A percentile compares a stretch with the other conserved stretches of the same genome.
phyloP scores from a whole-genome alignment of 1,140 invertebrate genomes.

The Akabosia matsudoensis region DNA sequence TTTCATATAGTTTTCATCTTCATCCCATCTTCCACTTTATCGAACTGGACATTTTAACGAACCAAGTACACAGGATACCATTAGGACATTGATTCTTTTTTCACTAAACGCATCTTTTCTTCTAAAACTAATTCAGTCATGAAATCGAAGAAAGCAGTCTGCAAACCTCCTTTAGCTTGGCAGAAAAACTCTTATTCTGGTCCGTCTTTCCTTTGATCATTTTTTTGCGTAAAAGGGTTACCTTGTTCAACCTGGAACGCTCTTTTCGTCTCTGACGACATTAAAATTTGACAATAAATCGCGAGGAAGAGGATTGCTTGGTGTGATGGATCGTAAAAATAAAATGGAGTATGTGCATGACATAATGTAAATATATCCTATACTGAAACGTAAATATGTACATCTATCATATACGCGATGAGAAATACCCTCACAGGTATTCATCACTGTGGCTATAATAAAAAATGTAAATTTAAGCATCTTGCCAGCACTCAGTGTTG shows the following conservation, averaged over 20 bases:
- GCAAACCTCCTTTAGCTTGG: neutral
- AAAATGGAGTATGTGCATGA: neutral
- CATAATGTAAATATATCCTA: neutral
- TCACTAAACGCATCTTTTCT: neutral
- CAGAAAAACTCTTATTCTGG: neutral
- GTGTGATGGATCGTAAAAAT: neutral
- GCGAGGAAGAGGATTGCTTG: constrained; percentile 1
- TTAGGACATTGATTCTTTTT: neutral
- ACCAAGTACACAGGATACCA: no score
- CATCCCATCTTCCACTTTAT: no score
- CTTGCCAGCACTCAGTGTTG: no score
- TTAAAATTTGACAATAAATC: neutral
- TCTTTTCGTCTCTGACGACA: neutral
- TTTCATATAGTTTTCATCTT: no score
- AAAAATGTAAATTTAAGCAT: no score
- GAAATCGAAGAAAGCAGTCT: neutral
- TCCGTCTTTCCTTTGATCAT: constrained; percentile 4
- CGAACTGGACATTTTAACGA: no score
- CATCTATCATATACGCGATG: no score
- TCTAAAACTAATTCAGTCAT: neutral
- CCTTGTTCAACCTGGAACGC: neutral
- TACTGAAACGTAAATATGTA: no score
- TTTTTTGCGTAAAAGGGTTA: neutral
- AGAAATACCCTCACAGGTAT: no score
- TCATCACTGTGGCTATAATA: no score